Evolutionary conservation across 2,888 invertebrate species (phyloP), one percentile per base, ranked within the genome.

Genomic region (Myopa testacea): DNA sequence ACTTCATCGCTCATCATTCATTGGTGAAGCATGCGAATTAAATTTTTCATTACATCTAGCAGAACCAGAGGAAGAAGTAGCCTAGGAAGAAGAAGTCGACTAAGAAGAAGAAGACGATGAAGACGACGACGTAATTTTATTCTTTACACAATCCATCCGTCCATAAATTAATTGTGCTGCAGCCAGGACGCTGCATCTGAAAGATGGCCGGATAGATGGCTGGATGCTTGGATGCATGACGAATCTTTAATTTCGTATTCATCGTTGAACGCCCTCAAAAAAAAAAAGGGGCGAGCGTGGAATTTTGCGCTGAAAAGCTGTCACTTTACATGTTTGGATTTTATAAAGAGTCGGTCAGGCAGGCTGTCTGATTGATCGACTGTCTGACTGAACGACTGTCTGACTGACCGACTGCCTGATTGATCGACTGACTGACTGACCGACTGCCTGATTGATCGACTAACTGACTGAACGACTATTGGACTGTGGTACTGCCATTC

Each of bases 301-400:
- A 70, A 38, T 58, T 34, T 72, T 72, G 52, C 75, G 38, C 19
- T 68, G 58, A 55, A 67, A 45, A 69, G 40, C 55, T 58, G 75
- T 75, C 67, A 58, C 19, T 60, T 75, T 67, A 19, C 7, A 68
- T 67, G 52, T 68, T 68, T 67, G 58, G 34, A 62, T 38, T 73
- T 62, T 45, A 37, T 6, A 45, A 69, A 37, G 52, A 19, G 62
- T 62, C 19, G 7, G 7, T 12, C 12, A 60, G 55, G 14, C 71
- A 71, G 71, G 34, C 50, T 55, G 62, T 26, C 58, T 58, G 16
- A 58, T 26, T 62, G 62, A 26, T 3, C 6, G 26, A 7, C n/a
- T n/a, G 14, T n/a, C 62, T 62, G n/a, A 6, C 58, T 6, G n/a
- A n/a, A n/a, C n/a, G 5, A 16, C n/a, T 58, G 16, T 3, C n/a